Evolutionary conservation across 2,113 vertebrate genomes (phyloP), one percentile per base, ranked within the genome.

Genomic region (Caretta caretta): DNA sequence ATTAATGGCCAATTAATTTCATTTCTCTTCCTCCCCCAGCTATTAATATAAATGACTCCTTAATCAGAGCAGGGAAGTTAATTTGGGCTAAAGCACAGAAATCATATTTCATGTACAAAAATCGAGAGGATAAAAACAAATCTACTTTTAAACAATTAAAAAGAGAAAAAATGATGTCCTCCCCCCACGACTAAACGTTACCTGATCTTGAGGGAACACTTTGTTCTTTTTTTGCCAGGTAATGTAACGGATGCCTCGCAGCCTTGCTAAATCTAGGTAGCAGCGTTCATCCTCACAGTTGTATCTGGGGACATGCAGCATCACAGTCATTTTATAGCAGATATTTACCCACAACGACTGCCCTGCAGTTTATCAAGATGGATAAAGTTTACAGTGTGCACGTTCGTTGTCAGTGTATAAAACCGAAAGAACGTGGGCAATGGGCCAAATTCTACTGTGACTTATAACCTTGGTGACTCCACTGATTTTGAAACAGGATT

Each of bases 261-360:
- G 99, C 95, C 99, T 98, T 81, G 99, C 99, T 98, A 99, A 96
- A 97, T 99, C 99, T 90, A 99, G 97, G 97, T 99, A 99, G 96
- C 99, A 99, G 96, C 99, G 99, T 91, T 99, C 99, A 97, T 99
- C 99, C 93, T 99, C 99, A 98, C 99, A 99, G 93, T 99, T 99
- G 98, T 99, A 99, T 42, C 99, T 99, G 93, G 65, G 87, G 78
- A 96, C 92, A 97, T 56, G 79, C 80, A 95, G 35, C 75, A 94
- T 65, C 27, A 1, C 3, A 46, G 59, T 53, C 51, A 29, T 81
- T 69, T 48, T 81, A n/a, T 38, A 38, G 82, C 57, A 29, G 27
- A 0, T 5, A 50, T 84, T 96, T 72, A 90, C 57, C 53, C 5
- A 20, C 80, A 90, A 49, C 87, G 27, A 59, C 3, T 20, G 8